phyloP scores from a whole-genome alignment of 2,797 vertebrate genomes.

The Platalea minor region DNA sequence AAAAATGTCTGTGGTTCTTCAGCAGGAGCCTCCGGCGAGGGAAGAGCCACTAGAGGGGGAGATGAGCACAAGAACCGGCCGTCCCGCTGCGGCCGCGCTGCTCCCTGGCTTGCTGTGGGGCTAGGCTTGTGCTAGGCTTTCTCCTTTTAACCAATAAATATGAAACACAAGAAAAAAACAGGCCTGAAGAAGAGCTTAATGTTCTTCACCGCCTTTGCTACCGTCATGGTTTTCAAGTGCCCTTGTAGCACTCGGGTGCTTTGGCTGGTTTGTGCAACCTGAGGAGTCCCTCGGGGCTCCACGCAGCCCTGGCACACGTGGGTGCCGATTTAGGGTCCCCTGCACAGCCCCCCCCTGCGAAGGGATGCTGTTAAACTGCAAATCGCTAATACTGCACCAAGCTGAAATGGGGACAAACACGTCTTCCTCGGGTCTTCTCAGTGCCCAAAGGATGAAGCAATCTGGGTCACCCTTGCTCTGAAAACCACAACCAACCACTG shows the following conservation, averaged over 20 bases:
- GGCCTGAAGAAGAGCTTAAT: neutral
- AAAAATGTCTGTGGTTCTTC: neutral
- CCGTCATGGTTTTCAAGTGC: neutral
- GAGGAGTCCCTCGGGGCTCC: neutral
- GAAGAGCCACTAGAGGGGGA: neutral
- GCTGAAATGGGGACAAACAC: neutral
- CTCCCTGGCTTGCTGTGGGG: neutral
- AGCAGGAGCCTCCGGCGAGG: neutral
- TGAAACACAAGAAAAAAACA: neutral
- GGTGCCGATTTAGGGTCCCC: neutral
- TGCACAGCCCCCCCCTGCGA: neutral
- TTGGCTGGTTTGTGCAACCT: neutral
- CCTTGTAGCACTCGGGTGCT: neutral
- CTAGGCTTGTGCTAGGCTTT: neutral
- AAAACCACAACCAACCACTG: neutral
- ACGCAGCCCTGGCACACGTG: rapidly evolving
- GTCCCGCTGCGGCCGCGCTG: rapidly evolving
- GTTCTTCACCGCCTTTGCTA: neutral
- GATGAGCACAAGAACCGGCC: neutral
- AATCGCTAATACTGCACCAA: rapidly evolving
- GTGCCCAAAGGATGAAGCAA: neutral
- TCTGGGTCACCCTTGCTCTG: neutral
- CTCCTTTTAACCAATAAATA: neutral
- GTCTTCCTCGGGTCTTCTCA: neutral
- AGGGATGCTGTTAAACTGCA: neutral